Percentiles rank a stretch among this genome's conserved stretches.
Evolutionary conservation across 2,113 vertebrate species (phyloP).

Genomic region (Syngnathus floridae): DNA sequence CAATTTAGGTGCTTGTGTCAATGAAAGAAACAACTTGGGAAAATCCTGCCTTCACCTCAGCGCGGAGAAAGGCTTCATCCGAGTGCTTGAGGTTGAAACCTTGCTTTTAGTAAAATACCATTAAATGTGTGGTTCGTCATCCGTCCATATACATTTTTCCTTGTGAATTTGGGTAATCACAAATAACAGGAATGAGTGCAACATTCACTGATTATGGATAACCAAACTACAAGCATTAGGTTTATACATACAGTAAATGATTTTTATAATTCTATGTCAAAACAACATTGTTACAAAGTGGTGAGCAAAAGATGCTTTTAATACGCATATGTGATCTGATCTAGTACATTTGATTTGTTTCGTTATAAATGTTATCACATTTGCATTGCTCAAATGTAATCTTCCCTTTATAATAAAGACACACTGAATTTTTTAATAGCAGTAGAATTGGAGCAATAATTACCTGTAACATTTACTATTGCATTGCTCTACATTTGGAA

Average conservation of each 20-base stretch:
- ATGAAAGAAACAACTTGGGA: conserved; percentile 62
- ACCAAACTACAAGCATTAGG: background rate
- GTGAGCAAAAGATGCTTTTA: too few relatives aligned
- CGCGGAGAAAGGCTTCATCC: conserved; percentile 75
- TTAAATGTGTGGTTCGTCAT: background rate
- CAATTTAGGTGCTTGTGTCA: conserved; percentile 71
- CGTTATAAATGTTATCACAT: too few relatives aligned
- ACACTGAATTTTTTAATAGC: background rate
- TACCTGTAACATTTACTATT: background rate
- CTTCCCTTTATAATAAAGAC: background rate
- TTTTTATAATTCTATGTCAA: too few relatives aligned
- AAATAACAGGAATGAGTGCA: background rate
- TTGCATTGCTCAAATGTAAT: too few relatives aligned
- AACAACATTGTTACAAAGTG: too few relatives aligned
- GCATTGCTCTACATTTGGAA: background rate
- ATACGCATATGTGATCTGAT: too few relatives aligned
- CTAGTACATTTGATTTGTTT: too few relatives aligned
- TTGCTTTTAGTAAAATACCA: background rate
- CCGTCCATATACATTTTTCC: background rate
- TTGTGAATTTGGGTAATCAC: background rate
- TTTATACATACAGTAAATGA: too few relatives aligned
- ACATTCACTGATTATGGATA: background rate
- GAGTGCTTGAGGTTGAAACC: conserved; percentile 71
- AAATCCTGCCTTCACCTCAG: conserved; percentile 80
- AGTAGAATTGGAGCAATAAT: background rate